phyloP scores from a whole-genome alignment of 2,797 vertebrate species.

The Menidia menidia region DNA sequence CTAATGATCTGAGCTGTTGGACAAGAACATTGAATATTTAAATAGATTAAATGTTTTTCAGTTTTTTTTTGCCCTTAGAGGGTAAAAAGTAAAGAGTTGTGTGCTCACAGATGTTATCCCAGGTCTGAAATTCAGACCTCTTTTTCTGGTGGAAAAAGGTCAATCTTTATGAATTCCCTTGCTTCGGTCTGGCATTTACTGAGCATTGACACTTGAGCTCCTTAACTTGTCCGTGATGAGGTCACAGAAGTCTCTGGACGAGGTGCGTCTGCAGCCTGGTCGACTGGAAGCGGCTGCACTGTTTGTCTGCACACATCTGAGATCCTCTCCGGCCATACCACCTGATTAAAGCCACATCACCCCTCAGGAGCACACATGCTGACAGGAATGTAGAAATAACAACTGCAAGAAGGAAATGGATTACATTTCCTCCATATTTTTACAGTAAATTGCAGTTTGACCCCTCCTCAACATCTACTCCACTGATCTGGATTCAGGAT shows the following conservation, averaged over 20 bases:
- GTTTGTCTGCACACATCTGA: conserved; percentile 27
- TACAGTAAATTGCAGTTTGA: no score
- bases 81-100: conserved; percentile 12
- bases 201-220: conserved; percentile 66
- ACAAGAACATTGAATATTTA: not conserved
- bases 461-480: no score
- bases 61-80: conserved; percentile 58
- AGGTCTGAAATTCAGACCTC: conserved; percentile 46
- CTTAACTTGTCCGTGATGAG: conserved; percentile 69
- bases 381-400: no score
- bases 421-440: no score
- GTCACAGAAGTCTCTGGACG: conserved; percentile 49
- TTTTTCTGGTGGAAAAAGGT: conserved; percentile 55
- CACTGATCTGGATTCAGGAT: no score
- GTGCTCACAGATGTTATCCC: conserved; percentile 47
- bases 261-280: conserved; percentile 6
- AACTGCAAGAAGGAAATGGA: no score
- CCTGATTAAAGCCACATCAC: conserved; percentile 15
- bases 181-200: conserved; percentile 72
- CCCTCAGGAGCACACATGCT: not conserved
- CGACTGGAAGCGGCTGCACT: not conserved
- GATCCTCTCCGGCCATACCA: conserved; percentile 9
- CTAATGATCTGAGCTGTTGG: no score
- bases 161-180: conserved; percentile 70
- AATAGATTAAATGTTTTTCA: conserved; percentile 26